Base-by-base conservation (phyloP, 2,797 vertebrate genomes). In the Scomberomorus guttatus region DNA sequence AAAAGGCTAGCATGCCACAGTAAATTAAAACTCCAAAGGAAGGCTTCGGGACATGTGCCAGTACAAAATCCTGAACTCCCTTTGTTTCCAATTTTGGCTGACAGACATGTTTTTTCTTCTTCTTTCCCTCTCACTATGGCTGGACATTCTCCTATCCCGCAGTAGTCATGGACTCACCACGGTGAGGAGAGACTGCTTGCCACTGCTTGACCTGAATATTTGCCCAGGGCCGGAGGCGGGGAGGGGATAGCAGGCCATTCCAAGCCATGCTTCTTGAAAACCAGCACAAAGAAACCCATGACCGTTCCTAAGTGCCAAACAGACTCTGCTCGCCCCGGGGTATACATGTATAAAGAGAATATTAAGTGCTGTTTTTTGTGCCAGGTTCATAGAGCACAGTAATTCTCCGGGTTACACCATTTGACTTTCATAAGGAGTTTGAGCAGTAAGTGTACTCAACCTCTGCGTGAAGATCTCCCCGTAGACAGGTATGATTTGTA, bases 381-480 rank as follows among this genome's bases (percentile, higher is more conserved):
- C 72, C 68, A 81, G 72, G 85, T 87, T 88, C 75, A 83, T 57
- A 57, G 67, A 79, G 87, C 24, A 72, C 80, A 76, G 65, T 62
- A 71, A 87, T 67, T 85, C 86, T 85, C 77, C 22, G 44, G 75
- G 70, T 86, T 75, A 51, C 80, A 81, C 56, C 72, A 59, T 90
- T 88, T 92, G 87, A 91, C 90, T 92, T 90, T 88, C 83, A 92
- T 79, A 54, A 84, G 85, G 79, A 89, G 76, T 81, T 81, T 83
- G 88, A 93, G 77, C 88, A 79, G 80, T 80, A 84, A 89, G 71
- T 85, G 89, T 93, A 93, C 90, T 95, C 93, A 71, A 89, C 76
- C 83, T 77, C 85, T 83, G 85, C 44, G 29, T 64, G 73, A 84
- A 83, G 55, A 79, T 72, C 67, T 88, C 85, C 85, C 85, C 7